A percentile compares a stretch with the other conserved stretches of the same genome.
phyloP scores from a whole-genome alignment of 2,797 vertebrate species.

The Okamejei kenojei region DNA sequence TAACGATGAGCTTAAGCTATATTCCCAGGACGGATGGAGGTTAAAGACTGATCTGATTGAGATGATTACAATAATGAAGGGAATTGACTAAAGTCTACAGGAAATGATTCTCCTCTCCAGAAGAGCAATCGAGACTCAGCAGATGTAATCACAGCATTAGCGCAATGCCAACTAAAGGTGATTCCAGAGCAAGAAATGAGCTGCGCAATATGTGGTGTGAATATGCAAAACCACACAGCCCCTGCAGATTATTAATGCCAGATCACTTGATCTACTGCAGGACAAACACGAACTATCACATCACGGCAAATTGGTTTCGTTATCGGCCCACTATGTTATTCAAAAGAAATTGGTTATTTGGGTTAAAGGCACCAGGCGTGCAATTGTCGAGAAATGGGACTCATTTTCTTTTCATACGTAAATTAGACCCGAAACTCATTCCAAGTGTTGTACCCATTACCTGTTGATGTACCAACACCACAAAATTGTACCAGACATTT shows the following conservation, averaged over 20 bases:
- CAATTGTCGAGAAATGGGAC: too few relatives aligned
- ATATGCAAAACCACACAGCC: background rate
- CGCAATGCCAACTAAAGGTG: background rate
- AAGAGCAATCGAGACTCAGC: background rate
- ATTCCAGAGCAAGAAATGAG: background rate
- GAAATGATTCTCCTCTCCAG: background rate
- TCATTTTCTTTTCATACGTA: too few relatives aligned
- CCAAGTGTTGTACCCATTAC: too few relatives aligned
- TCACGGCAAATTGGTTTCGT: background rate
- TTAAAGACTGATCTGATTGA: background rate
- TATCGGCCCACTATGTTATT: background rate
- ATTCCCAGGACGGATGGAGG: background rate
- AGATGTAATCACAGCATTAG: background rate
- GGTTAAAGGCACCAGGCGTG: too few relatives aligned
- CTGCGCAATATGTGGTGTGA: background rate
- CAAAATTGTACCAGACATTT: too few relatives aligned
- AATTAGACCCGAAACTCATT: too few relatives aligned
- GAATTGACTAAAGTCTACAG: background rate
- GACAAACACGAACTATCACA: background rate
- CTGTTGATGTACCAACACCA: too few relatives aligned
- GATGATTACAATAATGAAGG: slow-evolving; percentile 4
- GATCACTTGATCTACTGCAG: background rate
- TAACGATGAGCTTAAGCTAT: background rate
- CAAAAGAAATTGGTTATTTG: too few relatives aligned
- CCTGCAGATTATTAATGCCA: background rate